Evolutionary conservation across 2,888 invertebrate species (phyloP).

Genomic region (Tanaodytes sp.): DNA sequence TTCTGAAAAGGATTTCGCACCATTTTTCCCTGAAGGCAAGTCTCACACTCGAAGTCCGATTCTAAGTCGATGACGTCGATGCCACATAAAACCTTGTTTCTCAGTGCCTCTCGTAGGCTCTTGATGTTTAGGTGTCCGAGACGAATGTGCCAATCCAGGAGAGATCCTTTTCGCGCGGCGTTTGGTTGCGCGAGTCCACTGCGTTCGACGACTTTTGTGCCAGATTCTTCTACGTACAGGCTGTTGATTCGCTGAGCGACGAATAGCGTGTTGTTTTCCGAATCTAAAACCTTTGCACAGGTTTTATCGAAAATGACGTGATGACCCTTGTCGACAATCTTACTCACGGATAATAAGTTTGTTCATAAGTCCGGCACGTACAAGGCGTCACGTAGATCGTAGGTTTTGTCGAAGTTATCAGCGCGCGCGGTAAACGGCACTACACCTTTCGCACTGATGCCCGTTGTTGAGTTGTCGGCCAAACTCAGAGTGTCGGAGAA

Average conservation of each 20-base stretch:
- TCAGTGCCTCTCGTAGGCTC: not conserved
- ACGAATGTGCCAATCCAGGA: constrained; percentile 9
- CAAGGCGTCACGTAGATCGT: constrained; percentile 17
- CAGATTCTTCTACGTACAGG: not conserved
- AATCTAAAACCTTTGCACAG: constrained; percentile 8
- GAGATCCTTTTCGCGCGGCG: not conserved
- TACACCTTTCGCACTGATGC: constrained; percentile 18
- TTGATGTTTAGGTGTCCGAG: constrained; percentile 22
- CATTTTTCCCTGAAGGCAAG: constrained; percentile 51
- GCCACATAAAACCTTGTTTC: not conserved
- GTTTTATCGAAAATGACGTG: constrained; percentile 2
- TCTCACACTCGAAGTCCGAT: constrained; percentile 34
- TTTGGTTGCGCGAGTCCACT: not conserved
- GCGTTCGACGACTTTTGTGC: not conserved
- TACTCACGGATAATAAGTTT: constrained; percentile 18
- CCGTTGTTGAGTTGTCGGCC: constrained; percentile 7
- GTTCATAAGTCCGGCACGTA: constrained; percentile 21
- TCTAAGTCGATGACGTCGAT: constrained; percentile 5
- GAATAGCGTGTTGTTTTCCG: not conserved
- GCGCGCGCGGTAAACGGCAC: constrained; percentile 10
- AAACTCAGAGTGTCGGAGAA: not conserved
- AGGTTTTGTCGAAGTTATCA: not conserved
- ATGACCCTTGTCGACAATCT: constrained; percentile 21
- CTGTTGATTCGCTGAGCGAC: constrained; percentile 9
- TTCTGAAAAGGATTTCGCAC: constrained; percentile 45